Base-by-base conservation (phyloP, 2,113 vertebrate species). In the Falco punctatus region DNA sequence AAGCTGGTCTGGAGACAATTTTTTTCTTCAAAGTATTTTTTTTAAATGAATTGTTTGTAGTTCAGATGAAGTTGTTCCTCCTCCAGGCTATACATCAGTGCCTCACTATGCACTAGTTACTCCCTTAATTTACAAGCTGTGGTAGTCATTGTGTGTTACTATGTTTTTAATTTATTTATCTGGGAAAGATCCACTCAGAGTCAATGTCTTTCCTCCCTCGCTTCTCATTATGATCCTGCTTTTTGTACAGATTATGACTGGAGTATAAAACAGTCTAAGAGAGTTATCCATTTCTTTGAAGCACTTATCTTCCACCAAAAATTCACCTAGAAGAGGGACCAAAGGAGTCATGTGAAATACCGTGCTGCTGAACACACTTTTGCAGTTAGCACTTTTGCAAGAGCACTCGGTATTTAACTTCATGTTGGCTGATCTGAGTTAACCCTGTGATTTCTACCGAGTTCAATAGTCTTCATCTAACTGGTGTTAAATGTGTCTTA, bases 1-100 rank as follows among this genome's bases (percentile, higher is more conserved):
- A 94, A 88, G 40, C 92, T 93, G 79, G 70, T 96, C 89, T 97
- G 93, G 90, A 97, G 94, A 95, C 79, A 95, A 81, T 96, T 96
- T 96, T 85, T 87, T 96, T 44, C 92, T 95, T 97, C 88, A 94
- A 95, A 96, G 77, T 92, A 57, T 57, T 96, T 92, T 86, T 38
- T 30, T 0, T 12, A 49, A 88, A 88, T 91, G 3, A 94, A 86
- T 94, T 92, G 44, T 92, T 97, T 96, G 94, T 96, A 94, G 67
- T 96, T 96, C 70, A 9, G 42, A 79, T 93, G 69, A 90, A 95
- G 44, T 65, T 92, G 17, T 82, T 92, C 83, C 59, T 96, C 79
- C 88, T 97, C 77, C 92, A 84, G 94, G 88, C 94, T 92, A 74
- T 86, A 58, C 58, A 96, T 83, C 74, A 89, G 83, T 94, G 94